Evolutionary conservation across 1,140 invertebrate species (phyloP).

Genomic region (Drosophila ogumai): DNA sequence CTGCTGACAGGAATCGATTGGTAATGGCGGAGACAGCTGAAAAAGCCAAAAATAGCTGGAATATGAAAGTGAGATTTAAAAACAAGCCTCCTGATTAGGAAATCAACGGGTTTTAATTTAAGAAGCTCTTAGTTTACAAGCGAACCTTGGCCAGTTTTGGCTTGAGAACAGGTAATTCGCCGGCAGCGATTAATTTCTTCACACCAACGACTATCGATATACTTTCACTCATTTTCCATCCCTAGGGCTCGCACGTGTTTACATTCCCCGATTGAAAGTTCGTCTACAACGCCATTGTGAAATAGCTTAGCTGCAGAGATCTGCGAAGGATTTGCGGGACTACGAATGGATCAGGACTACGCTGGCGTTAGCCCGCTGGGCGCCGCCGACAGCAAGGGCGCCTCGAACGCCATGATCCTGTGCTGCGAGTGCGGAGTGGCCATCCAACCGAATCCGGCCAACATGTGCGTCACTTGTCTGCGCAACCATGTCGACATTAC

Average conservation of each 20-base stretch:
- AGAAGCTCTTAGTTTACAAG: too few relatives aligned
- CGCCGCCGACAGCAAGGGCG: conserved; percentile 15
- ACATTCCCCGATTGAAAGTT: conserved; percentile 41
- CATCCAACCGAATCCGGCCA: conserved; percentile 97
- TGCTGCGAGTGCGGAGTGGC: conserved; percentile 93
- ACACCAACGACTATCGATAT: conserved; percentile 5
- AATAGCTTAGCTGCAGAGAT: background rate
- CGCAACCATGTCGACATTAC: conserved; percentile 97
- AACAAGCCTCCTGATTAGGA: background rate
- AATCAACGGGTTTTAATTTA: background rate
- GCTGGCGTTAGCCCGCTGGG: conserved; percentile 46
- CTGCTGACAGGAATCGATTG: background rate
- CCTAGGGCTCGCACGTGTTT: conserved; percentile 56
- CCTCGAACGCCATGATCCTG: conserved; percentile 57
- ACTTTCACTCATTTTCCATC: conserved; percentile 14
- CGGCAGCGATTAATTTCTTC: background rate
- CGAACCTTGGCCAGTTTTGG: background rate
- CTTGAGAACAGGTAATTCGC: background rate
- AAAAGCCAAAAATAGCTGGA: background rate
- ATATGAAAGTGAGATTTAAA: background rate
- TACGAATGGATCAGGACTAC: conserved; percentile 59
- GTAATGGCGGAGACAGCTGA: background rate
- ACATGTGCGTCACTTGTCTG: conserved; percentile 98
- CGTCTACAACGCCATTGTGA: conserved; percentile 29
- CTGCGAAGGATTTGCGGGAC: background rate